Base-by-base conservation (phyloP, 2,113 vertebrate species). In the Melanocharis versteri region DNA sequence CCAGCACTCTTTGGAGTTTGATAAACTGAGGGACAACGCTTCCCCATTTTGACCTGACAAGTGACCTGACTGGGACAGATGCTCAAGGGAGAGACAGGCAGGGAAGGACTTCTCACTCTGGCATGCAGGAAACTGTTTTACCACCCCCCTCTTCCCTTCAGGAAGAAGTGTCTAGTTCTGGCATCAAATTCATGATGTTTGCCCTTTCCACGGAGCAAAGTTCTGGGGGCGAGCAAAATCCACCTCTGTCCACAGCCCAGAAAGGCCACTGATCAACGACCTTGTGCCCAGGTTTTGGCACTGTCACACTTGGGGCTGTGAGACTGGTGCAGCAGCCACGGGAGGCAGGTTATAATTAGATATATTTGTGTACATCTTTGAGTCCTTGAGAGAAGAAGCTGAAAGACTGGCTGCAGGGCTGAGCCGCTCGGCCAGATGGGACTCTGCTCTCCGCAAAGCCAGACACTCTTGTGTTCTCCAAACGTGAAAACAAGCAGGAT, bases 281-380 rank as follows among this genome's bases (percentile, higher is more conserved):
- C 94, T 87, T 89, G 78, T 31, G 66, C 66, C 81, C 57, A 84
- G 73, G 60, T 84, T 58, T 60, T 76, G 81, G 81, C 71, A 88
- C 45, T 75, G 71, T 79, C 79, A 87, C 51, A 42, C 83, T 45
- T 48, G 85, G 73, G 86, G 94, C 83, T 93, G 57, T 54, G 73
- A 44, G 78, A 65, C 40, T 89, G 72, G 83, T 75, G 65, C 79
- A 75, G 79, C 75, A 89, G 92, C 50, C 85, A 88, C 0, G 3
- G 87, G 60, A 94, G 58, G 66, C 64, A 91, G 92, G 96, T 94
- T 97, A 96, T 89, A 96, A 97, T 96, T 97, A 97, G 96, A 87
- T 42, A 21, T 64, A 94, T 93, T 96, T 95, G 83, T 95, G 84
- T 81, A 87, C 47, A 80, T 92, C 89, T 79, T 82, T 68, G 83